phyloP scores from a whole-genome alignment of 2,888 invertebrate genomes.

The Xestia ashworthii region DNA sequence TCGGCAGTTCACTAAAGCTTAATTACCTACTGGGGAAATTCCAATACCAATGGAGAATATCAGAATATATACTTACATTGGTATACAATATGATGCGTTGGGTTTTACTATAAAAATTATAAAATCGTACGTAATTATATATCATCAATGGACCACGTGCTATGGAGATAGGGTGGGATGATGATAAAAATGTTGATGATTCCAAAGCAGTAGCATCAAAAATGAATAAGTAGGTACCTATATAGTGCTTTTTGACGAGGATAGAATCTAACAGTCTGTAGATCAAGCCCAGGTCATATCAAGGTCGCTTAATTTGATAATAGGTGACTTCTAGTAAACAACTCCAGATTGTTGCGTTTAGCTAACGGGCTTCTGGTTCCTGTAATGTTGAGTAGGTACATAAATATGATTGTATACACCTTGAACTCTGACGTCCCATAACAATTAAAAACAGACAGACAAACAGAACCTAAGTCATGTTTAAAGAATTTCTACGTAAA shows the following conservation, averaged over 20 bases:
- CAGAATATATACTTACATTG: neutral
- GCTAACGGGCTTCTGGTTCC: conserved; percentile 13
- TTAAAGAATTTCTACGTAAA: conserved; percentile 34
- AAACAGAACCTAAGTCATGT: conserved; percentile 34
- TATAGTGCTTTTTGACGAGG: neutral
- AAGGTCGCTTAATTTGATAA: conserved; percentile 15
- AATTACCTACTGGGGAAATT: conserved; percentile 14
- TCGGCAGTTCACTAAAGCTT: neutral
- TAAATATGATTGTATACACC: conserved; percentile 24
- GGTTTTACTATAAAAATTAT: neutral
- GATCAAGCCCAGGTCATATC: neutral
- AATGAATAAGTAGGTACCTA: neutral
- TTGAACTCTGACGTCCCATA: conserved; percentile 35
- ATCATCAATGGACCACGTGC: too few relatives aligned
- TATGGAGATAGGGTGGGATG: neutral
- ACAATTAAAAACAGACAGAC: conserved; percentile 33
- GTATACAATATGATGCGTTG: neutral
- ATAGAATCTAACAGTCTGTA: conserved; percentile 1
- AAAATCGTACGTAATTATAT: too few relatives aligned
- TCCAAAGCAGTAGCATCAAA: neutral
- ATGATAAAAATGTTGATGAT: neutral
- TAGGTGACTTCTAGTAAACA: conserved; percentile 4
- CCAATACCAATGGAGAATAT: neutral
- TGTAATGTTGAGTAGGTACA: conserved; percentile 22
- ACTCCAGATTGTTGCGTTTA: conserved; percentile 1